Conservation (phyloP, 2,113 vertebrate species). For the Xiphophorus hellerii region DNA sequence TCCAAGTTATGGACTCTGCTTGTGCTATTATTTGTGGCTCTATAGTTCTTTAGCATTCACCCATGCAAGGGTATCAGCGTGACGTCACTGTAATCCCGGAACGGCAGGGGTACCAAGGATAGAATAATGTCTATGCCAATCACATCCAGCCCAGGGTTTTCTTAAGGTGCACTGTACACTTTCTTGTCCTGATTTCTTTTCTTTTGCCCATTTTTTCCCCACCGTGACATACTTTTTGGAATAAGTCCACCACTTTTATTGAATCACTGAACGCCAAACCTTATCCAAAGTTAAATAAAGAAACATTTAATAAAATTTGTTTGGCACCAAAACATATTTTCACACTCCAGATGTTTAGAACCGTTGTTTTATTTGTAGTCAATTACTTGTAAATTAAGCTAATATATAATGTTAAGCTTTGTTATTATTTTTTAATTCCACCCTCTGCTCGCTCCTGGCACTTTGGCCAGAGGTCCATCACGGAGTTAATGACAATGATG, state of each 20-base stretch:
- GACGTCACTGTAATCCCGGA: slow-evolving; percentile 97
- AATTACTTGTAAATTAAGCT: slow-evolving; percentile 10
- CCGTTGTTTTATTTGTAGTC: background rate
- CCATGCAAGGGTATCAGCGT: slow-evolving; percentile 91
- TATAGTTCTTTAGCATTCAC: slow-evolving; percentile 91
- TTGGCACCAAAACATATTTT: background rate
- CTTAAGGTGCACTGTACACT: slow-evolving; percentile 81
- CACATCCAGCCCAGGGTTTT: slow-evolving; percentile 82
- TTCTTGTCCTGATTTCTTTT: slow-evolving; percentile 58
- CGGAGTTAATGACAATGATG: slow-evolving; percentile 75
- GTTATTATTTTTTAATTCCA: slow-evolving; percentile 17
- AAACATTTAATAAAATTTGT: slow-evolving; percentile 1
- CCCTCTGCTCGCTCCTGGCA: slow-evolving; percentile 62
- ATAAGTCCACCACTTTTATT: slow-evolving; percentile 12
- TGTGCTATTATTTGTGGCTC: slow-evolving; percentile 93
- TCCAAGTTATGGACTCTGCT: slow-evolving; percentile 87
- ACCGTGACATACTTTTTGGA: slow-evolving; percentile 9
- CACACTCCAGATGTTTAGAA: background rate
- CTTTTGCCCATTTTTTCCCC: background rate
- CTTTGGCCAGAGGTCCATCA: slow-evolving; percentile 72
- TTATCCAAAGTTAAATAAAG: slow-evolving; percentile 30
- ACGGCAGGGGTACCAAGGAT: slow-evolving; percentile 82
- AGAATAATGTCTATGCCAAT: slow-evolving; percentile 88
- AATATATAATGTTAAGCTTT: slow-evolving; percentile 8
- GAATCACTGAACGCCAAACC: slow-evolving; percentile 16